These are phyloP conservation scores for Drosophila hydei DNA, from an alignment of 1,140 invertebrate species.

Conservation along the genomic window DNA sequence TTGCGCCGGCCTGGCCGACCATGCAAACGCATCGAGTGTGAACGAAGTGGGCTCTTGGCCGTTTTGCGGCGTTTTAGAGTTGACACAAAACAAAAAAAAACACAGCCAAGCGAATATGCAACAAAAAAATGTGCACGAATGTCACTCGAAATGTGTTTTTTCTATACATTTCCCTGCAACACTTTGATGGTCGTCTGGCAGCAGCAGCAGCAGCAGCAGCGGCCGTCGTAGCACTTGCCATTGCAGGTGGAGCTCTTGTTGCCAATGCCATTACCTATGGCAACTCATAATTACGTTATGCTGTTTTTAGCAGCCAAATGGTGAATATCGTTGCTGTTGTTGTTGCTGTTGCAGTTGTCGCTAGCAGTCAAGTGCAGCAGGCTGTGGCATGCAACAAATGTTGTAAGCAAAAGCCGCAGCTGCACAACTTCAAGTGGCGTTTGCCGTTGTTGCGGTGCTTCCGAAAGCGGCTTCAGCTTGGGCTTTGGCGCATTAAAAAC, in stretches of 20 bases:
- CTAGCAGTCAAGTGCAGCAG: constrained; percentile 54
- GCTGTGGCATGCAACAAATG: constrained; percentile 54
- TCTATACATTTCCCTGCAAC: constrained; percentile 65
- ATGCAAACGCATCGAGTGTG: constrained; percentile 75
- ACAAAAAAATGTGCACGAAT: constrained; percentile 53
- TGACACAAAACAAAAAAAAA: constrained; percentile 32
- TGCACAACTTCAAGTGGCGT: constrained; percentile 16
- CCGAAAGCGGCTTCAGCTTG: constrained; percentile 24
- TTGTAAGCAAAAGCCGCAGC: constrained; percentile 54
- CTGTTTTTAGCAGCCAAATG: constrained; percentile 72
- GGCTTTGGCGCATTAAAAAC: constrained; percentile 48
- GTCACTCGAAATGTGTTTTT: constrained; percentile 74
- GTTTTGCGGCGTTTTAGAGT: constrained; percentile 75
- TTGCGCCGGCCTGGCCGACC: constrained; percentile 1
- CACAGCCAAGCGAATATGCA: constrained; percentile 15
- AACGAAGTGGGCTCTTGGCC: constrained; percentile 77
- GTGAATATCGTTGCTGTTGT: constrained; percentile 35
- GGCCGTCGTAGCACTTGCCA: not conserved
- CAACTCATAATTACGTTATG: constrained; percentile 71
- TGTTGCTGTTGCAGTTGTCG: constrained; percentile 18
- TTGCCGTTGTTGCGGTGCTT: constrained; percentile 28
- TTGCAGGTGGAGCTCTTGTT: constrained; percentile 28
- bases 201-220: not conserved
- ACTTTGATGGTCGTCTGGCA: constrained; percentile 56
- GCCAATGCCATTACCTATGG: constrained; percentile 30